Percentiles rank a stretch among this genome's conserved stretches.
Evolutionary conservation across 2,797 vertebrate genomes (phyloP).

Genomic region (Propithecus deckenii): DNA sequence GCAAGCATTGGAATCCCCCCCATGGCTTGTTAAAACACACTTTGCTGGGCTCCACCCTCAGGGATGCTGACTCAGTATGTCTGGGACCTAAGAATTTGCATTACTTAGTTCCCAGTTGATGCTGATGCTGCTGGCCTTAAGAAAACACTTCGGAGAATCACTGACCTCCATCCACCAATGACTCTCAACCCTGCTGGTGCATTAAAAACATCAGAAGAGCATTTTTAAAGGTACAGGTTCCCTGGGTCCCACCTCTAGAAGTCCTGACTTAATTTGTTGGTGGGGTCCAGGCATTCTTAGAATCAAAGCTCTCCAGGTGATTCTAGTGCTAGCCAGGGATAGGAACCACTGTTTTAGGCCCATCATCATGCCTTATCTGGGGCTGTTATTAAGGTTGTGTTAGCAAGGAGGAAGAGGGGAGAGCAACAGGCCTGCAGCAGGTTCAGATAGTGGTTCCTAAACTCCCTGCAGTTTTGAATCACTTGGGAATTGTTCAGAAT

Average conservation of each 20-base stretch:
- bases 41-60: not conserved
- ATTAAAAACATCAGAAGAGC: not conserved
- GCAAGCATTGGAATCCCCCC: not conserved
- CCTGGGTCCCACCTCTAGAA: not conserved
- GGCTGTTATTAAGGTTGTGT: not conserved
- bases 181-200: not conserved
- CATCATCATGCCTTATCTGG: not conserved
- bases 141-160: not conserved
- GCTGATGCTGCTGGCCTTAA: not conserved
- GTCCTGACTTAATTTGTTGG: not conserved
- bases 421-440: not conserved
- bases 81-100: not conserved
- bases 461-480: not conserved
- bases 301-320: not conserved
- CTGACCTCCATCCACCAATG: not conserved
- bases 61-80: not conserved
- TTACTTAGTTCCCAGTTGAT: not conserved
- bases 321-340: not conserved
- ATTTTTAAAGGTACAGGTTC: not conserved
- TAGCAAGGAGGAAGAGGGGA: not conserved
- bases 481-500: conserved; percentile 36
- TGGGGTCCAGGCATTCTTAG: not conserved
- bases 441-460: not conserved
- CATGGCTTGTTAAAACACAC: not conserved
- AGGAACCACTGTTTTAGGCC: not conserved